Evolutionary conservation across 92 coral and sea anemone genomes (phyloP), one percentile per base, ranked within the genome.

Genomic region (Epizoanthus fatuus): DNA sequence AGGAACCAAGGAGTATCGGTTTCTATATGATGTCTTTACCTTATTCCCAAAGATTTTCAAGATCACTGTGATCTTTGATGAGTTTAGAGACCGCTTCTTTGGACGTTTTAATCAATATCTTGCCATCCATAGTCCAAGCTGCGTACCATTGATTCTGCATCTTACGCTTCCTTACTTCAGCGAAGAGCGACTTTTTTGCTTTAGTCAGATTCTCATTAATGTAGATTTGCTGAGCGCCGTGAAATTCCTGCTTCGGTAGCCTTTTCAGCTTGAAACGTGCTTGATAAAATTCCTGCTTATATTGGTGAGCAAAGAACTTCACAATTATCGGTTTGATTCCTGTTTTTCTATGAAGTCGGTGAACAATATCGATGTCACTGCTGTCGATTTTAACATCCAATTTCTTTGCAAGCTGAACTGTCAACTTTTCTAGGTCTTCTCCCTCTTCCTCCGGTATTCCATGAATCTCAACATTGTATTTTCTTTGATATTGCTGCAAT

Each of bases 191-290:
- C 42, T 32, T 22, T 69, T 20, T 40, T 65, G 15, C 38, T 35
- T 65, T 20, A 13, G 74, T 69, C 74, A 69, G 10, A 39, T 40
- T 69, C 19, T 40, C 52, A 38, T 69, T 40, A 3, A 42, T 69
- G 54, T 42, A 69, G 49, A 69, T n/a, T 38, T 67, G 5, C 20
- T 45, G 44, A 25, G 16, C 75, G 53, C 54, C 29, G 17, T 69
- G 75, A 8, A 69, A 69, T 69, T 69, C 20, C 3, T 69, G 37
- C 54, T 69, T 69, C 47, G 75, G 47, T 38, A 69, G 55, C 10
- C 47, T 17, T 20, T 32, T 14, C 14, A 69, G 75, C 47, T 42
- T 16, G 7, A 69, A 69, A 10, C 57, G 44, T 69, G 57, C 54
- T 69, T 69, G 74, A 69, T 69, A 69, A 3, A 45, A 45, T 10